Conservation (phyloP, 2,888 invertebrate species). For the Temnothorax ravouxi region DNA sequence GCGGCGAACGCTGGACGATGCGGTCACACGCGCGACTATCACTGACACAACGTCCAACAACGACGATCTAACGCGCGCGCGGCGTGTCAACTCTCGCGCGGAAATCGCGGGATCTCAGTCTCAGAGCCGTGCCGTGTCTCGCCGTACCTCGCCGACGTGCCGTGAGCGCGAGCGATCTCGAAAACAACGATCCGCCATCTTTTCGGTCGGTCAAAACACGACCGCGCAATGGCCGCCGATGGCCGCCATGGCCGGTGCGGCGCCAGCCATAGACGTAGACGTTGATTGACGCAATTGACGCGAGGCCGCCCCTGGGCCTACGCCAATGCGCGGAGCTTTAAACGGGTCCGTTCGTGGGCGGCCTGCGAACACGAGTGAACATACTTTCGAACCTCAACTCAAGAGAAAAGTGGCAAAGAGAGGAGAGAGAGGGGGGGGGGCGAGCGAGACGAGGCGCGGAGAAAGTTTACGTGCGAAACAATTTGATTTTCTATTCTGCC, state of each 20-base stretch:
- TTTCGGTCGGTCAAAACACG: conserved; percentile 81
- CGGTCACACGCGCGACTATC: neutral
- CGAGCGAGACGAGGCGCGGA: neutral
- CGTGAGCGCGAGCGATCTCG: conserved; percentile 72
- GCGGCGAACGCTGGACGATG: conserved; percentile 1
- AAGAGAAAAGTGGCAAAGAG: no score
- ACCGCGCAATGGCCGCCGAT: conserved; percentile 82
- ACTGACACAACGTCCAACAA: conserved; percentile 27
- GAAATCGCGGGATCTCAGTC: conserved; percentile 53
- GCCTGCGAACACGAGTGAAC: no score
- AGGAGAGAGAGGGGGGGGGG: no score
- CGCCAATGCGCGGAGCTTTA: neutral
- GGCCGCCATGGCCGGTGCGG: conserved; percentile 75
- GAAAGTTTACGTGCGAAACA: neutral
- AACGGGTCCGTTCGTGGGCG: neutral
- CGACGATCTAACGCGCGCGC: conserved; percentile 29
- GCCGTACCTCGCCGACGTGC: conserved; percentile 48
- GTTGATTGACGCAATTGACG: no score
- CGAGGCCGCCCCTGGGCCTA: neutral
- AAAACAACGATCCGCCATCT: conserved; percentile 84
- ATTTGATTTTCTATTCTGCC: neutral
- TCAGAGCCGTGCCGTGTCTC: conserved; percentile 47
- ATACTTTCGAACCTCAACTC: no score
- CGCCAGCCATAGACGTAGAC: conserved; percentile 6
- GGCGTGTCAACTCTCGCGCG: conserved; percentile 68